These are phyloP conservation scores for Antheraea assamensis DNA, from an alignment of 2,888 invertebrate species.

Conservation along the genomic window DNA sequence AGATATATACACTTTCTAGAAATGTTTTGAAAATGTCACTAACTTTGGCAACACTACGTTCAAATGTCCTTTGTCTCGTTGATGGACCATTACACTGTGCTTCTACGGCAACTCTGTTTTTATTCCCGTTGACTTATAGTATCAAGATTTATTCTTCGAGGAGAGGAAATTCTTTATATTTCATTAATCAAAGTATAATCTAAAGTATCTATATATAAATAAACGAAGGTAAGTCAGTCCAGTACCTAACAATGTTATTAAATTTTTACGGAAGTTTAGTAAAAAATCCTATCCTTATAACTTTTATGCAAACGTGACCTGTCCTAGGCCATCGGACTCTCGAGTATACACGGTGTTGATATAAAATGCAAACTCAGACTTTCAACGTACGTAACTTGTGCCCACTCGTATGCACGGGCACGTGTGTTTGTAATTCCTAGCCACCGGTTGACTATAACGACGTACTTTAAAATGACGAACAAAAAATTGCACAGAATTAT, in stretches of 20 bases:
- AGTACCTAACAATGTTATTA: too few relatives aligned
- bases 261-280: too few relatives aligned
- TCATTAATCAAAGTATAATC: background rate
- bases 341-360: background rate
- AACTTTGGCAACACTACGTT: slow-evolving; percentile 11
- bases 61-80: slow-evolving; percentile 31
- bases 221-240: too few relatives aligned
- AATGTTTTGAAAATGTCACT: background rate
- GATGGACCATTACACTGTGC: slow-evolving; percentile 32
- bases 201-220: too few relatives aligned
- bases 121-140: slow-evolving; percentile 37
- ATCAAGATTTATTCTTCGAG: slow-evolving; percentile 26
- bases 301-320: background rate
- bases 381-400: background rate
- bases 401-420: background rate
- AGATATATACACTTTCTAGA: background rate
- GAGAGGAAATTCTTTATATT: slow-evolving; percentile 16
- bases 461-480: background rate
- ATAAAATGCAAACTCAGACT: slow-evolving; percentile 6
- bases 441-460: background rate
- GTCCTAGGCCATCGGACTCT: background rate
- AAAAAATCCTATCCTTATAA: background rate
- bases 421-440: background rate
- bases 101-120: slow-evolving; percentile 32
- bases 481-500: too few relatives aligned